These are phyloP conservation scores for Chaetops frenatus DNA, from an alignment of 2,113 vertebrate genomes.

Conservation along the genomic window DNA sequence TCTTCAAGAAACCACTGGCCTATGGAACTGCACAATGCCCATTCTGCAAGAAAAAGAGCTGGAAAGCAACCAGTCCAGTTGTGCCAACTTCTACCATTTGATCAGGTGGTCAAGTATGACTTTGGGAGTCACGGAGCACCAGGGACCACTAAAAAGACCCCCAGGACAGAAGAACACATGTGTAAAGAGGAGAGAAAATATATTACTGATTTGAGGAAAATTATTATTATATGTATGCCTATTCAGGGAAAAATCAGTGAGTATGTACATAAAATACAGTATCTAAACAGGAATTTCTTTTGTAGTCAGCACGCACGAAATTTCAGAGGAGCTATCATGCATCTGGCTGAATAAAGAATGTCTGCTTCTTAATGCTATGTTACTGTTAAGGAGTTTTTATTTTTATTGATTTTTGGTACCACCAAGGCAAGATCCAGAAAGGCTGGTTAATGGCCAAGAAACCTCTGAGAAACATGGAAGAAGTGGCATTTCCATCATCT, in stretches of 20 bases:
- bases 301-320: not conserved
- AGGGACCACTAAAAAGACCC: not conserved
- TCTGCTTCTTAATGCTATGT: not conserved
- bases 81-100: not conserved
- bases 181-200: not conserved
- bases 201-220: not conserved
- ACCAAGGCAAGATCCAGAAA: no score
- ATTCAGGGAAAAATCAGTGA: not conserved
- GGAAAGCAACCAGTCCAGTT: not conserved
- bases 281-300: not conserved
- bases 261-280: not conserved
- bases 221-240: not conserved
- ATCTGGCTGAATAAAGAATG: not conserved
- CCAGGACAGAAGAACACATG: not conserved
- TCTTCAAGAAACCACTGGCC: not conserved
- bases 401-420: no score
- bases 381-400: not conserved
- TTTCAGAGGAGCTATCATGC: not conserved
- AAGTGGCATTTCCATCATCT: no score
- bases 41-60: not conserved
- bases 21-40: not conserved
- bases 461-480: no score
- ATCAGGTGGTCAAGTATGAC: accelerated
- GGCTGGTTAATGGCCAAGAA: no score
- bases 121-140: not conserved